A percentile compares a stretch with the other conserved stretches of the same genome.
These are phyloP conservation scores for Dasyurus viverrinus DNA, from an alignment of 2,113 vertebrate species.

Conservation along the genomic window DNA sequence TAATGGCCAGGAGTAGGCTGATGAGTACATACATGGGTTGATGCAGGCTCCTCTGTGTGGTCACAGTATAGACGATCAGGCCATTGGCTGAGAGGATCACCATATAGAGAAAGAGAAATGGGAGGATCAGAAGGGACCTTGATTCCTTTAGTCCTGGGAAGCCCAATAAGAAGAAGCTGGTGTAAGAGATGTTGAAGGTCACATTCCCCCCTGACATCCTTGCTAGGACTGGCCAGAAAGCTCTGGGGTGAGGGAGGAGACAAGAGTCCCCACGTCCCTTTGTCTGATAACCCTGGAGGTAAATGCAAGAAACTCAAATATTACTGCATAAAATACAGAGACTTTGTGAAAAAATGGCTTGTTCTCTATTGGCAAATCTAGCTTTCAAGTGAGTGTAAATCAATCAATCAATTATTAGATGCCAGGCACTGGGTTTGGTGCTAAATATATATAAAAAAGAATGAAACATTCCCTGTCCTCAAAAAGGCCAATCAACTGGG, in stretches of 20 bases:
- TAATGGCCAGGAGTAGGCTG: slow-evolving; percentile 79
- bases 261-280: neutral
- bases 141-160: slow-evolving; percentile 62
- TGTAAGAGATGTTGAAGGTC: slow-evolving; percentile 50
- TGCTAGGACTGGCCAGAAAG: neutral
- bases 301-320: slow-evolving; percentile 13
- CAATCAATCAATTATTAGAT: neutral
- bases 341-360: neutral
- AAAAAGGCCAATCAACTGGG: no score
- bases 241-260: neutral
- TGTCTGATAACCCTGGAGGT: neutral
- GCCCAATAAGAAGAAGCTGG: slow-evolving; percentile 60
- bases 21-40: slow-evolving; percentile 87
- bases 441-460: neutral
- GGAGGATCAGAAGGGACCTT: slow-evolving; percentile 10
- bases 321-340: neutral
- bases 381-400: neutral
- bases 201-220: slow-evolving; percentile 10
- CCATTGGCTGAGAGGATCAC: slow-evolving; percentile 38
- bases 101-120: slow-evolving; percentile 54
- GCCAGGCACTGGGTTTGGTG: neutral
- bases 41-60: slow-evolving; percentile 75
- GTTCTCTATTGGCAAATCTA: neutral
- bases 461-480: no score
- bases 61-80: slow-evolving; percentile 55